A percentile compares a stretch with the other conserved stretches of the same genome.
phyloP scores from a whole-genome alignment of 35 echinoderm and acorn worm genomes.

The Anneissia japonica region DNA sequence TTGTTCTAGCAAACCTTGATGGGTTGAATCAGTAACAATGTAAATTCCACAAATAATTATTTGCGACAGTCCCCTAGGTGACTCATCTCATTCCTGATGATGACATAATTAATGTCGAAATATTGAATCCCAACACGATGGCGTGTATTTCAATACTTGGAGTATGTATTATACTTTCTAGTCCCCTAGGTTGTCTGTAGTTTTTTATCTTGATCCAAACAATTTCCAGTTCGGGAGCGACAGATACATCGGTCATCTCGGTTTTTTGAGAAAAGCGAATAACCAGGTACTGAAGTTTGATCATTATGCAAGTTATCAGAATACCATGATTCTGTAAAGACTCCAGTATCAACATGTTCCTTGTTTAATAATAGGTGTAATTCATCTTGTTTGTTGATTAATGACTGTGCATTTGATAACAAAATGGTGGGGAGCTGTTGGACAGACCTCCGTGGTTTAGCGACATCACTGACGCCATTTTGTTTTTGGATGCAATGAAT shows the following conservation, averaged over 20 bases:
- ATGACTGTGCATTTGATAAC: conserved; percentile 1
- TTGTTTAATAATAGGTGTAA: background rate
- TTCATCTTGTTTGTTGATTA: conserved; percentile 15
- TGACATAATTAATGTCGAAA: too few species aligned
- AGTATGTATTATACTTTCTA: too few species aligned
- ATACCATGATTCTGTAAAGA: conserved; percentile 27
- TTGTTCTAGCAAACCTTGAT: conserved; percentile 23
- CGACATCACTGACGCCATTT: too few species aligned
- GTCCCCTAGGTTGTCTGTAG: conserved; percentile 2
- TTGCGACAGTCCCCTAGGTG: background rate
- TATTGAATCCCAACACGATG: too few species aligned
- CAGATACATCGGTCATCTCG: too few species aligned
- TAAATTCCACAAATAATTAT: conserved; percentile 30
- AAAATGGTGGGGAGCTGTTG: background rate
- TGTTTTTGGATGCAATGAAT: too few species aligned
- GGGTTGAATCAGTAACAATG: conserved; percentile 9
- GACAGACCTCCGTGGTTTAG: too few species aligned
- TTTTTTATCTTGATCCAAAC: conserved; percentile 39
- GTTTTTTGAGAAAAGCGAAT: too few species aligned
- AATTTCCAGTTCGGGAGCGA: conserved; percentile 20
- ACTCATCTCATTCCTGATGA: too few species aligned
- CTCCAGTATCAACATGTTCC: background rate
- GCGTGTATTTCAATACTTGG: too few species aligned
- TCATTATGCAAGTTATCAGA: background rate
- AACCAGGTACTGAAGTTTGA: too few species aligned